Base-by-base conservation (phyloP, 1,140 invertebrate species). In the Saccostrea echinata region DNA sequence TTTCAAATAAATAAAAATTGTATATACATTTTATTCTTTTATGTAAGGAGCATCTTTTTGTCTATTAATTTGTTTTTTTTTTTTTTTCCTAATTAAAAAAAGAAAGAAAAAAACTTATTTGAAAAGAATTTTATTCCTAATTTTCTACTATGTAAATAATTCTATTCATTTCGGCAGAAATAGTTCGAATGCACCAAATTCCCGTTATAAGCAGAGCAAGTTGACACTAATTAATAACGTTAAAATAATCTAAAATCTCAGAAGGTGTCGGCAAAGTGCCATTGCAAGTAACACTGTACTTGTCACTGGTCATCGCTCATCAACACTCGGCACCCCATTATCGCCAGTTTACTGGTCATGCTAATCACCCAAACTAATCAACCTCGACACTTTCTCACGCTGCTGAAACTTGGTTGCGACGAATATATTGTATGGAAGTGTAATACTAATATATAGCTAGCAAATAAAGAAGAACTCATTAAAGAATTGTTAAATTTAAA, bases 361-460 rank as follows among this genome's bases (percentile, higher is more conserved):
- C 68, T 76, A 76, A 76, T 76, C 68, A 76, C 68, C 68, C 27
- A 33, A 76, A 30, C 68, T 76, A 76, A 76, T 76, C 68, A 76
- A 76, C 24, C 68, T 27, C 68, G 68, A 76, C 68, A 76, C 68
- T 76, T 76, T 76, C 68, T 76, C 68, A 76, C 68, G 68, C 68
- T 76, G 27, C 68, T 76, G 55, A 61, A 61, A 61, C n/a, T 21
- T 61, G 55, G 16, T 61, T 4, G 55, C n/a, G n/a, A 61, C 18
- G 55, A 61, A 21, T 43, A 4, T 61, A 61, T n/a, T 61, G 55
- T 61, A 18, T 6, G n/a, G 8, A 61, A 61, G n/a, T 21, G 18
- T 16, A 61, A 61, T 55, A 55, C 18, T 11, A 9, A 55, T 21
- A 61, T 21, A n/a, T 21, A 61, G 16, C 43, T 43, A 8, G 43